Conservation (phyloP, 2,888 invertebrate species). For the Galeruca laticollis region DNA sequence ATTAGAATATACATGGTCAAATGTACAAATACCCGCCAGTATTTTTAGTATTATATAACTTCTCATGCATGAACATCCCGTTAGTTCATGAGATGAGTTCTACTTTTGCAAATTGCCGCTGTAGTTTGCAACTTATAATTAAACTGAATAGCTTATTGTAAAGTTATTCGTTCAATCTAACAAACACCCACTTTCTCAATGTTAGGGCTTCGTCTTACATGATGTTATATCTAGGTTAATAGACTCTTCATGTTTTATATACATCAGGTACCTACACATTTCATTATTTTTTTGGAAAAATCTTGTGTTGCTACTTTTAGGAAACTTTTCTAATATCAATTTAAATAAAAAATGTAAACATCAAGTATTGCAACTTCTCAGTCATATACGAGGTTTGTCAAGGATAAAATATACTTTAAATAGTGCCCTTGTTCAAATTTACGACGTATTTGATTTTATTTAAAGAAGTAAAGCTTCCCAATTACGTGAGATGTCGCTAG, state of each 20-base stretch:
- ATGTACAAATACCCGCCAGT: background rate
- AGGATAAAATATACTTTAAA: too few species aligned
- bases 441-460: too few species aligned
- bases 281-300: too few species aligned
- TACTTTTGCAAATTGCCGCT: constrained; percentile 28
- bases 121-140: constrained; percentile 25
- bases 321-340: too few species aligned
- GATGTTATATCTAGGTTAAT: constrained; percentile 1
- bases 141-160: constrained; percentile 25
- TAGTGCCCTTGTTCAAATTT: too few species aligned
- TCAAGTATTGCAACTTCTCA: too few species aligned
- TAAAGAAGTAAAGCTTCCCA: too few species aligned
- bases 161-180: constrained; percentile 27
- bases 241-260: background rate
- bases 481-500: too few species aligned
- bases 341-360: too few species aligned
- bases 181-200: constrained; percentile 27
- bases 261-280: too few species aligned
- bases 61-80: constrained; percentile 11
- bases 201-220: background rate
- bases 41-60: constrained; percentile 6
- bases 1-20: background rate
- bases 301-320: too few species aligned
- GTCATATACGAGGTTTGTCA: too few species aligned
- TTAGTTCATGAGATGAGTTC: constrained; percentile 14